Base-by-base conservation (phyloP, 2,113 vertebrate species). In the Malurus elegans region DNA sequence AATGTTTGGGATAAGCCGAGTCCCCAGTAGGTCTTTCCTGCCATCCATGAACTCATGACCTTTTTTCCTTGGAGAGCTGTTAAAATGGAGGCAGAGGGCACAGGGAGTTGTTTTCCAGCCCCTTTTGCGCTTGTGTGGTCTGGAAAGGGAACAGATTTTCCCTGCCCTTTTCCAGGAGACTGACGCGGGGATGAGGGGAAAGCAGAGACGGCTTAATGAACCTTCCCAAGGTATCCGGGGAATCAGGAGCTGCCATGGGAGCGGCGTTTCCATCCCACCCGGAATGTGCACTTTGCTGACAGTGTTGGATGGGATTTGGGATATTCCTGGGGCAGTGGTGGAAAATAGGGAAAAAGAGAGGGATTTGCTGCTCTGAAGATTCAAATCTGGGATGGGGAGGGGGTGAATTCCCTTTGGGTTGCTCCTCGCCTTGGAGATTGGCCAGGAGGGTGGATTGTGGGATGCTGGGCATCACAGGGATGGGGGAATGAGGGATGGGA, bases 51-150 rank as follows among this genome's bases (percentile, higher is more conserved):
- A 99, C 99, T 99, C 97, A 90, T 98, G 99, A 99, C 99, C 98
- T 98, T 95, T 89, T 97, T 98, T 98, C 99, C 98, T 97, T 53
- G 74, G 98, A 98, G 99, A 97, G 98, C 95, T 98, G 98, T 99
- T 99, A 98, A 98, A 98, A 98, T 96, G 97, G 98, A 99, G 98
- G 98, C 98, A 98, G 98, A 99, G 98, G 99, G 98, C 98, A 99
- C 51, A 97, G 95, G 97, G 98, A 98, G 98, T 98, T 98, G 98
- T 98, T 99, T 99, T 98, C 98, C 98, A 98, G 94, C 98, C 97
- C 97, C 88, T 97, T 96, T 98, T 98, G 97, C 98, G 98, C 98
- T 98, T 99, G 99, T 99, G 99, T 99, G 99, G 99, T 99, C 99
- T 98, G 98, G 97, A 98, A 98, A 98, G 98, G 98, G 98, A 98